phyloP scores from a whole-genome alignment of 2,113 vertebrate species.

The Oncorhynchus keta region DNA sequence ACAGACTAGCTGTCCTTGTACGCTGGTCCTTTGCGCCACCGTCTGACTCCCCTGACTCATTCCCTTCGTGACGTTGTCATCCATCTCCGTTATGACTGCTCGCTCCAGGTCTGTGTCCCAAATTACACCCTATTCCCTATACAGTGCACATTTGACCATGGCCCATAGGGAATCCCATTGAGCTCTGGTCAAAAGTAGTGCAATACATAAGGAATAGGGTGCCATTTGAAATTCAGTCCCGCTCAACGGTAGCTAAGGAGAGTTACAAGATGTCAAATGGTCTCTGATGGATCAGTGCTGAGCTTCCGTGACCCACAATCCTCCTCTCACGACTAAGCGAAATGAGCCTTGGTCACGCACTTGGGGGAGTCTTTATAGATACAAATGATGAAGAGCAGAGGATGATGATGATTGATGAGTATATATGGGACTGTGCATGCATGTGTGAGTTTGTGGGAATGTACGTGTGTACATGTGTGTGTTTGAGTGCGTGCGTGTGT shows the following conservation, averaged over 20 bases:
- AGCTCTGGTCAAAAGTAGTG: too few relatives aligned
- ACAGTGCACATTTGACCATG: too few relatives aligned
- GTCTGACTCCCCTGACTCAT: not conserved
- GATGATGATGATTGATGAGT: slow-evolving; percentile 13
- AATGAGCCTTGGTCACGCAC: not conserved
- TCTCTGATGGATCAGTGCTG: not conserved
- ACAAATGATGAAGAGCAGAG: slow-evolving; percentile 1
- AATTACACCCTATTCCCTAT: too few relatives aligned
- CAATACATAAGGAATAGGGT: too few relatives aligned
- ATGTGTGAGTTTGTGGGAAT: not conserved
- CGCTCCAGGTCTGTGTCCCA: not conserved
- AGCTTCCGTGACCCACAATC: not conserved
- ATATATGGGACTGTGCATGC: not conserved
- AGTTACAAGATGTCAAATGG: not conserved
- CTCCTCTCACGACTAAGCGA: not conserved
- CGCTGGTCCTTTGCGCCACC: not conserved
- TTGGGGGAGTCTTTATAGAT: slow-evolving; percentile 6
- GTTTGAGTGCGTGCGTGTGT: slow-evolving; percentile 1
- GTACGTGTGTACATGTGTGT: not conserved
- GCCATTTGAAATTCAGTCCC: too few relatives aligned
- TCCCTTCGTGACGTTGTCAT: not conserved
- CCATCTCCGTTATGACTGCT: not conserved
- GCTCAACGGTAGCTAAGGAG: too few relatives aligned
- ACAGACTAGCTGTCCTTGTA: not conserved
- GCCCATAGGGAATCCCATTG: too few relatives aligned